Conservation (phyloP, 2,888 invertebrate species). For the Saturnia pavonia region DNA sequence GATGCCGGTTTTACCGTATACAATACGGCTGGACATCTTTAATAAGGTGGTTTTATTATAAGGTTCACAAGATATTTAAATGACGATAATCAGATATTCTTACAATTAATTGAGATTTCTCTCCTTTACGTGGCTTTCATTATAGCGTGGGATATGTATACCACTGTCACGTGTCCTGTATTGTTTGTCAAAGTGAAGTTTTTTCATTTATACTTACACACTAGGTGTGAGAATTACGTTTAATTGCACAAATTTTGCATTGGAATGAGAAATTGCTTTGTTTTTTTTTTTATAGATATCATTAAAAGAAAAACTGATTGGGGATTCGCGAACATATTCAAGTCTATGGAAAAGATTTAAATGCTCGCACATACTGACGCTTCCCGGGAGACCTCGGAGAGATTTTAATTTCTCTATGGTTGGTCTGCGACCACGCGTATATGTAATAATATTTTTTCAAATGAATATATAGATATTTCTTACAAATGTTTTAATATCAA, state of each 20-base stretch:
- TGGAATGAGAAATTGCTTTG: not conserved
- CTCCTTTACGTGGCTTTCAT: not conserved
- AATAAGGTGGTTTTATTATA: not conserved
- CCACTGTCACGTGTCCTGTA: not conserved
- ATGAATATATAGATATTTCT: no score
- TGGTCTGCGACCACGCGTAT: no score
- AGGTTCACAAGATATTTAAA: not conserved
- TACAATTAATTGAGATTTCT: not conserved
- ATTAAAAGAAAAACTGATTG: no score
- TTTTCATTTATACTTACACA: not conserved
- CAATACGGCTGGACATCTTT: not conserved
- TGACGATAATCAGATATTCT: not conserved
- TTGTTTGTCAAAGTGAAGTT: not conserved
- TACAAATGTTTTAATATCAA: no score
- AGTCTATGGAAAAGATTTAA: no score
- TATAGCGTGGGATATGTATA: not conserved
- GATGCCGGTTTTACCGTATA: not conserved
- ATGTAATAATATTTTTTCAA: no score
- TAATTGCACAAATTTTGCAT: not conserved
- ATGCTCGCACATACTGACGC: no score
- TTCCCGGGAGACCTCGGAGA: no score
- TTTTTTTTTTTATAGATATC: no score
- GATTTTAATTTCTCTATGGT: no score
- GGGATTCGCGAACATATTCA: no score
- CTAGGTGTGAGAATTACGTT: not conserved